Evolutionary conservation across 2,888 invertebrate species (phyloP).

Genomic region (Odontothrips loti): DNA sequence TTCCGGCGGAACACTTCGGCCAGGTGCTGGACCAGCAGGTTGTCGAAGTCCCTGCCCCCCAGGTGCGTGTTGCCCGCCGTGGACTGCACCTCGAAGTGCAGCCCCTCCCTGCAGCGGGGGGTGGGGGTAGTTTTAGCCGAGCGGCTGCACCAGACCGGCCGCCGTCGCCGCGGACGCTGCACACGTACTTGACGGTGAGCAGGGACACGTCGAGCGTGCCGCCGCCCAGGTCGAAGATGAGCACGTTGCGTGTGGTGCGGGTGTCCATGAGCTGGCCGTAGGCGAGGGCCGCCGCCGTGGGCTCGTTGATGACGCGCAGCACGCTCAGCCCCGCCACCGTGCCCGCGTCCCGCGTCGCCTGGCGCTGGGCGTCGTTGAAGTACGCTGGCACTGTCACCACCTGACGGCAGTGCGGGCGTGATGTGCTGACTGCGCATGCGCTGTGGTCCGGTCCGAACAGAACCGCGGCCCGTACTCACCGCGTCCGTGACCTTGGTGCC

Average conservation of each 20-base stretch:
- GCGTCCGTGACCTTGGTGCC: constrained; percentile 18
- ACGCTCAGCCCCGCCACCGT: constrained; percentile 15
- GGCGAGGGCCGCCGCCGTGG: constrained; percentile 17
- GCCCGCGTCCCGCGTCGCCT: background rate
- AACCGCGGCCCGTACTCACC: background rate
- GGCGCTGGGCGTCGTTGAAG: constrained; percentile 22
- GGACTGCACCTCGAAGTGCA: constrained; percentile 19
- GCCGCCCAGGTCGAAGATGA: constrained; percentile 23
- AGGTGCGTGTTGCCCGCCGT: constrained; percentile 12
- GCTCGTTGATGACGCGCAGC: constrained; percentile 21
- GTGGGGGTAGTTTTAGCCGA: background rate
- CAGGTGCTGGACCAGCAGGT: constrained; percentile 11
- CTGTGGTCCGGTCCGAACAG: too few species aligned
- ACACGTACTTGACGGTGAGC: constrained; percentile 8
- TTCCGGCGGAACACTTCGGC: constrained; percentile 10
- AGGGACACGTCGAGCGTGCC: constrained; percentile 23
- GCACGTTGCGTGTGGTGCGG: background rate
- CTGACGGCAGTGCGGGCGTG: background rate
- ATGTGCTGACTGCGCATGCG: too few species aligned
- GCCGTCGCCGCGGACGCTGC: background rate
- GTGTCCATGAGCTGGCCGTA: constrained; percentile 24
- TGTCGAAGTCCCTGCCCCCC: constrained; percentile 16
- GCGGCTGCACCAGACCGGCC: too few species aligned
- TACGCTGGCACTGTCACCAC: constrained; percentile 12
- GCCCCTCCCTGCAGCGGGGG: background rate